Evolutionary conservation across 2,113 vertebrate species (phyloP), one percentile per base, ranked within the genome.

Genomic region (Morone chrysops): DNA sequence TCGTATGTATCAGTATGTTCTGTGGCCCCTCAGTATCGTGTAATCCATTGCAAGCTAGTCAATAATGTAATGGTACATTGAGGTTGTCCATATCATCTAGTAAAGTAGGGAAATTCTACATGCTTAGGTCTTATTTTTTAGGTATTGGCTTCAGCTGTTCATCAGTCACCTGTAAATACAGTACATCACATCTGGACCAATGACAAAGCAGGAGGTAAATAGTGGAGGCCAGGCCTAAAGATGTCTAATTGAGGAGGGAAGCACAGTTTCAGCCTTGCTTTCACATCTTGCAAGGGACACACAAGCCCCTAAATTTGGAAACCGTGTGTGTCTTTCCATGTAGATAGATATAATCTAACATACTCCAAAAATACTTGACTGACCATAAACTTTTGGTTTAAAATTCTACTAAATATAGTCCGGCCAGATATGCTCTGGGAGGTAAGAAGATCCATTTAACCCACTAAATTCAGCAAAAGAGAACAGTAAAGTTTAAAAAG

Each of bases 291-390:
- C 40, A 45, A 47, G 75, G 59, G 43, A 67, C 18, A 78, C 14
- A 47, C 2, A 6, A 45, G 14, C 41, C 4, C 63, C 51, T 14
- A 17, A 22, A 57, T 11, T 57, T 18, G 12, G 2, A 59, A 59
- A 68, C 43, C 18, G 43, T 48, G 63, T 51, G 25, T 48, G 22
- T 17, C 41, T 48, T 77, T 53, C n/a, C 54, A 67, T 40, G 22
- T 13, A 80, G 17, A 51, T 38, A 45, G 22, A 57, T 57, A 59
- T 40, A 67, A 51, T 74, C 51, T 31, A 60, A 57, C 51, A 38
- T 20, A 81, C 43, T 51, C 54, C 14, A 60, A 61, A 50, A 67
- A 51, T 17, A 51, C 20, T 61, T 62, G 17, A 60, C 20, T 56
- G 20, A 53, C 67, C n/a, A 41, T 11, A 4, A 25, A 54, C 4